Percentiles rank a stretch among this genome's conserved stretches.
Evolutionary conservation across 2,888 invertebrate genomes (phyloP).

Genomic region (Hecatera dysodea): DNA sequence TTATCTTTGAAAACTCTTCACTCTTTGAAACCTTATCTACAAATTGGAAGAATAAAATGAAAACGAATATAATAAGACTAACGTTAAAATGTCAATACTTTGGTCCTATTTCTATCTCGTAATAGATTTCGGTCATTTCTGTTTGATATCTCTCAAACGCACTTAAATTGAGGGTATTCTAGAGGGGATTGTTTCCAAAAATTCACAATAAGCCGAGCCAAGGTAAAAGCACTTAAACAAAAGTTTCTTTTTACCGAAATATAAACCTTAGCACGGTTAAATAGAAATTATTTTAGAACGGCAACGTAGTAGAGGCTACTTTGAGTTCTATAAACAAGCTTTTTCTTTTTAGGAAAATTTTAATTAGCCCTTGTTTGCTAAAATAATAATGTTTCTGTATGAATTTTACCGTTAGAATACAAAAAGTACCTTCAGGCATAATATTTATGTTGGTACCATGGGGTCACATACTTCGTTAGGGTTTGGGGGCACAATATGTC

Average conservation of each 20-base stretch:
- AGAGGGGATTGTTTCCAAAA: constrained; percentile 55
- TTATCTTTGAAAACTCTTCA: too few relatives aligned
- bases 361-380: constrained; percentile 73
- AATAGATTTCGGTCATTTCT: constrained; percentile 42
- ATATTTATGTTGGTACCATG: constrained; percentile 17
- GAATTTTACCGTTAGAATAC: constrained; percentile 50
- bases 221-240: constrained; percentile 37
- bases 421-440: neutral
- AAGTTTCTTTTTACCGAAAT: constrained; percentile 31
- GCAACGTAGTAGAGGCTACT: constrained; percentile 34
- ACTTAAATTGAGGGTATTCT: constrained; percentile 37
- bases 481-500: constrained; percentile 8
- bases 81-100: constrained; percentile 28
- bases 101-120: constrained; percentile 10
- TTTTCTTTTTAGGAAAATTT: constrained; percentile 63
- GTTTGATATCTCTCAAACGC: constrained; percentile 45
- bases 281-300: constrained; percentile 21
- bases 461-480: constrained; percentile 7
- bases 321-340: constrained; percentile 49
- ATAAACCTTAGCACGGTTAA: constrained; percentile 10
- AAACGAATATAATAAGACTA: neutral
- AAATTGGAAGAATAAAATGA: constrained; percentile 3
- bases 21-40: neutral
- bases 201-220: constrained; percentile 41
- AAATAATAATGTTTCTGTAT: constrained; percentile 66